Evolutionary conservation across 2,888 invertebrate genomes (phyloP), one percentile per base, ranked within the genome.

Genomic region (Steinernema hermaphroditum): DNA sequence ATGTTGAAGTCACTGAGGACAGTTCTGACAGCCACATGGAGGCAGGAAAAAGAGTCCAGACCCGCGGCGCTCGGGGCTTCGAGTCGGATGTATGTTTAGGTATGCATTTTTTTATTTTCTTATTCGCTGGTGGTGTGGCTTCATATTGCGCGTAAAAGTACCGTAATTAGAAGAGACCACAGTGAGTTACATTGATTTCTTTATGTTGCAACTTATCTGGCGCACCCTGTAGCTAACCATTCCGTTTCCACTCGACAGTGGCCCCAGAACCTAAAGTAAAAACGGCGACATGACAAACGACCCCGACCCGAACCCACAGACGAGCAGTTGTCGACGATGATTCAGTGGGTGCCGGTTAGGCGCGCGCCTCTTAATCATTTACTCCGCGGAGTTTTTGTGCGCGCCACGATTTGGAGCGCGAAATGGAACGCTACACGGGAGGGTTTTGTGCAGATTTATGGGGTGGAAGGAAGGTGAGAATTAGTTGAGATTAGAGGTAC

Each of bases 341-440:
- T 24, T 54, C 54, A 54, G 12, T 54, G 24, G 24, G 22, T 27
- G 24, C 24, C 54, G 27, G 22, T 24, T 27, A 14, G 54, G 19
- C 54, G 54, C 54, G 54, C 14, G 4, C 6, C 54, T 6, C 24
- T 54, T 54, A 19, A 54, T 54, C 54, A n/a, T n/a, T n/a, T n/a
- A 54, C 54, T 54, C 27, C 2, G 43, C 22, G 6, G 22, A 22
- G 54, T 54, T 6, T 22, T 22, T 27, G 27, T 24, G 19, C 22
- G 27, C 14, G 27, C 12, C 24, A 12, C 14, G 54, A 54, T 54
- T 54, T 54, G 54, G 27, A 54, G 54, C 54, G 54, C 54, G 54
- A 54, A 54, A 54, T 54, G 54, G 54, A 41, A 41, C 43, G 43
- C 16, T 41, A 41, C 8, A 41, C 9, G 49, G 54, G 22, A 24